Percentiles rank a stretch among this genome's conserved stretches.
Conservation (phyloP, 2,888 invertebrate genomes). For the Cephus nigrinus region DNA sequence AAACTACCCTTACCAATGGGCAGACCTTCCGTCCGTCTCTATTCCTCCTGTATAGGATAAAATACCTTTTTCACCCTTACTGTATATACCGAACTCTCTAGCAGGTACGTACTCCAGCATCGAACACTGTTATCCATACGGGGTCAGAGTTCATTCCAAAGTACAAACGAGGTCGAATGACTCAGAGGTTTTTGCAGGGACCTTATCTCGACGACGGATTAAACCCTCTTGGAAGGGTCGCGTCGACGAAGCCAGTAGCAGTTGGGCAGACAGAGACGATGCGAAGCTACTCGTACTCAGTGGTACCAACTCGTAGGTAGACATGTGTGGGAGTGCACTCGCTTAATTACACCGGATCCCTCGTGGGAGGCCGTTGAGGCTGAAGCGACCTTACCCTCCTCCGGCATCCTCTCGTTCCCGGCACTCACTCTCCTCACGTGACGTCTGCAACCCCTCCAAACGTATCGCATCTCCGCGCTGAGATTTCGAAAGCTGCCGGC, state of each 20-base stretch:
- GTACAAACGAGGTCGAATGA: constrained; percentile 16
- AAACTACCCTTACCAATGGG: background rate
- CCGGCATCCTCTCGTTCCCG: constrained; percentile 31
- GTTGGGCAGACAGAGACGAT: constrained; percentile 61
- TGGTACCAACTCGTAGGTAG: background rate
- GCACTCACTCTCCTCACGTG: constrained; percentile 28
- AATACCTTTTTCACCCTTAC: background rate
- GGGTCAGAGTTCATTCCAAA: background rate
- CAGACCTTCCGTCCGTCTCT: background rate
- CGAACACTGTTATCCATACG: background rate
- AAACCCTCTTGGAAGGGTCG: constrained; percentile 31
- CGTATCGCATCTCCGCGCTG: constrained; percentile 50
- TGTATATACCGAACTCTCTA: background rate
- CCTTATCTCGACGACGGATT: constrained; percentile 40
- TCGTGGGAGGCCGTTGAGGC: constrained; percentile 61
- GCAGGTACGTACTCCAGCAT: background rate
- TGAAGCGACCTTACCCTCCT: constrained; percentile 57
- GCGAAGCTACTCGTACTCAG: constrained; percentile 54
- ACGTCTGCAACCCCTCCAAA: constrained; percentile 36
- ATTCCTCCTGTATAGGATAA: background rate
- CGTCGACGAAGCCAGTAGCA: constrained; percentile 46
- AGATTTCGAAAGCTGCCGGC: constrained; percentile 41
- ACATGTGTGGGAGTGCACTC: constrained; percentile 62
- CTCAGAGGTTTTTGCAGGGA: constrained; percentile 49
- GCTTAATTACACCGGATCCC: constrained; percentile 65